Conservation (phyloP, 2,888 invertebrate genomes). For the Callinectes sapidus region DNA sequence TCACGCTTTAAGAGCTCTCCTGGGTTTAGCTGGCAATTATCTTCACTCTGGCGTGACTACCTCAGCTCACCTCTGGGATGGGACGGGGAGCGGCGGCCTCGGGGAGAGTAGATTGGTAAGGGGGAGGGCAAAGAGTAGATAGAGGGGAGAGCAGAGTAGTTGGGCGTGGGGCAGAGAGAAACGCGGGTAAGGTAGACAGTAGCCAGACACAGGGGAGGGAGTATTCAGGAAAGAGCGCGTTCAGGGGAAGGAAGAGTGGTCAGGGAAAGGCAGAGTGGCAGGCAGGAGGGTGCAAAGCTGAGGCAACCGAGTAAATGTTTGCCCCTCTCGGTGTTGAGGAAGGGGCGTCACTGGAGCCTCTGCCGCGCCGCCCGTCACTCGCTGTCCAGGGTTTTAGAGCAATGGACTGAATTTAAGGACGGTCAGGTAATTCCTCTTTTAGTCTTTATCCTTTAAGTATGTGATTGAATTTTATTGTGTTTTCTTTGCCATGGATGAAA, state of each 20-base stretch:
- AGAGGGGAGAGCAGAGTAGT: no score
- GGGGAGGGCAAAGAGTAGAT: no score
- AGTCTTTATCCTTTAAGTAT: no score
- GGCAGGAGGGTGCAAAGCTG: background rate
- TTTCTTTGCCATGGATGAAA: no score
- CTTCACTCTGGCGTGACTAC: slow-evolving; percentile 28
- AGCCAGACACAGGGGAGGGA: background rate
- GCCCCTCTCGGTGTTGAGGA: background rate
- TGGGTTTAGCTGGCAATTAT: slow-evolving; percentile 20
- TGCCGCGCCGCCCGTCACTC: background rate
- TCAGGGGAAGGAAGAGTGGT: background rate
- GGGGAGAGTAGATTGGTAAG: background rate
- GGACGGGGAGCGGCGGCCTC: background rate
- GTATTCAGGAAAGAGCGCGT: background rate
- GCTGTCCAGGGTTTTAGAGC: background rate
- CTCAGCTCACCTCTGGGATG: background rate
- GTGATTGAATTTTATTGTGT: no score
- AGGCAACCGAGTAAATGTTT: background rate
- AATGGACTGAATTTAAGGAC: background rate
- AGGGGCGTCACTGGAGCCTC: background rate
- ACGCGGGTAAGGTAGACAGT: background rate
- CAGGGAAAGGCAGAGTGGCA: background rate
- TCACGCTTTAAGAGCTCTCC: slow-evolving; percentile 22
- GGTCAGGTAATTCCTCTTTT: background rate
- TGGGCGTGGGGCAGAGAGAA: no score